Evolutionary conservation across 2,888 invertebrate genomes (phyloP), one percentile per base, ranked within the genome.

Genomic region (Deroplatys truncata): DNA sequence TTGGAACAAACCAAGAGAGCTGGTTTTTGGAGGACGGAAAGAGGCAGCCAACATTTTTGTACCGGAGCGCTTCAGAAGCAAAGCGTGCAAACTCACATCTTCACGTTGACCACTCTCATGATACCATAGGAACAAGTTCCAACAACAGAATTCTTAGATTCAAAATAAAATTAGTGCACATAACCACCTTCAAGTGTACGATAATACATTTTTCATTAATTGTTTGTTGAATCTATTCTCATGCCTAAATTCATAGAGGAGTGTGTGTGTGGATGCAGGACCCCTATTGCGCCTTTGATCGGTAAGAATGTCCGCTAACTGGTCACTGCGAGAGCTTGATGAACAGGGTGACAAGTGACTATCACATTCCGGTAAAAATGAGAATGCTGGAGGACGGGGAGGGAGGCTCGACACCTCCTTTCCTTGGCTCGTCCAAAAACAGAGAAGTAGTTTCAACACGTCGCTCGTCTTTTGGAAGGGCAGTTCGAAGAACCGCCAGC

Each of bases 331-430:
- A 86, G 31, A 90, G 83, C 85, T 88, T 90, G 90, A 90, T 90
- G 88, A 88, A 90, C 88, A 88, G 90, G 86, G 90, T 90, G 90
- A 84, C 90, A 89, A 88, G 90, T 49, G 87, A 88, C 88, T 35
- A 83, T 72, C 90, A 89, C 90, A 90, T 90, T 90, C 90, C 89
- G 89, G 82, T 84, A 72, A 72, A 88, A 84, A 84, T 85, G 25
- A 13, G 84, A 84, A 56, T 35, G 56, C 72, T 10, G n/a, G 8
- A 25, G 82, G 7, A 15, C 7, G 89, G 16, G 25, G 85, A 35
- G 15, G 43, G 28, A 88, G 56, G 25, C 20, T 72, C 56, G 25
- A 72, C 56, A 72, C 56, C 56, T 72, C 56, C 56, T 72, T 72
- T 72, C 56, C 56, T 72, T 72, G 20, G 56, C 56, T 72, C 10